Percentiles rank a stretch among this genome's conserved stretches.
phyloP scores from a whole-genome alignment of 2,113 vertebrate genomes.

The Seriola rivoliana region DNA sequence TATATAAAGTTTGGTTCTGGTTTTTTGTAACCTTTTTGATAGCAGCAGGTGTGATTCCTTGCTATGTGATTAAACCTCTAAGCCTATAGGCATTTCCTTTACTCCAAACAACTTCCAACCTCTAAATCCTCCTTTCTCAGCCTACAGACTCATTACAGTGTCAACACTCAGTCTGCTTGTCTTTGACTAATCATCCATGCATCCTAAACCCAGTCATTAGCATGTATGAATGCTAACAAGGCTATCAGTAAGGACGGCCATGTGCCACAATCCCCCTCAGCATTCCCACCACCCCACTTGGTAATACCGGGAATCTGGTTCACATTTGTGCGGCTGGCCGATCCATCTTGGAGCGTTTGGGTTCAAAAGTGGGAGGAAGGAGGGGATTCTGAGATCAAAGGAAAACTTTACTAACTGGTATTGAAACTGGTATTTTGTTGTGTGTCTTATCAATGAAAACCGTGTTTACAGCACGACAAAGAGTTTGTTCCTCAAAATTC shows the following conservation, averaged over 20 bases:
- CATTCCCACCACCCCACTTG: slow-evolving; percentile 41
- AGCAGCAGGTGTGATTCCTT: slow-evolving; percentile 11
- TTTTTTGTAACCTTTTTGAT: not conserved
- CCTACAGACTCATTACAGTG: slow-evolving; percentile 24
- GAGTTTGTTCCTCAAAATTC: not conserved
- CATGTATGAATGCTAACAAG: slow-evolving; percentile 66
- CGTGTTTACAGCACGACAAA: not conserved
- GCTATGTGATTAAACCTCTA: not conserved
- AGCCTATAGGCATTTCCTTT: not conserved
- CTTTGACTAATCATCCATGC: slow-evolving; percentile 56
- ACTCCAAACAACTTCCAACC: slow-evolving; percentile 3
- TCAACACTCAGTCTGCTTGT: slow-evolving; percentile 35
- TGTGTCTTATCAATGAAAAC: slow-evolving; percentile 16
- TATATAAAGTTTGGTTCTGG: not conserved
- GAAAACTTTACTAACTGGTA: not conserved
- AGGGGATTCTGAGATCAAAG: slow-evolving; percentile 6
- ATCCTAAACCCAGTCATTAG: slow-evolving; percentile 58
- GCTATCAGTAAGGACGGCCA: slow-evolving; percentile 42
- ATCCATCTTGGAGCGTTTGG: slow-evolving; percentile 34
- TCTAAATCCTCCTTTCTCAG: slow-evolving; percentile 33
- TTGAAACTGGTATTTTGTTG: not conserved
- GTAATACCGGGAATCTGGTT: slow-evolving; percentile 49
- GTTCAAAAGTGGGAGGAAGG: slow-evolving; percentile 19
- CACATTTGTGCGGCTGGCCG: slow-evolving; percentile 44
- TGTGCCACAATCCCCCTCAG: slow-evolving; percentile 57